These are phyloP conservation scores for Chlorodrepanis virens DNA, from an alignment of 2,113 vertebrate genomes.

Conservation along the genomic window DNA sequence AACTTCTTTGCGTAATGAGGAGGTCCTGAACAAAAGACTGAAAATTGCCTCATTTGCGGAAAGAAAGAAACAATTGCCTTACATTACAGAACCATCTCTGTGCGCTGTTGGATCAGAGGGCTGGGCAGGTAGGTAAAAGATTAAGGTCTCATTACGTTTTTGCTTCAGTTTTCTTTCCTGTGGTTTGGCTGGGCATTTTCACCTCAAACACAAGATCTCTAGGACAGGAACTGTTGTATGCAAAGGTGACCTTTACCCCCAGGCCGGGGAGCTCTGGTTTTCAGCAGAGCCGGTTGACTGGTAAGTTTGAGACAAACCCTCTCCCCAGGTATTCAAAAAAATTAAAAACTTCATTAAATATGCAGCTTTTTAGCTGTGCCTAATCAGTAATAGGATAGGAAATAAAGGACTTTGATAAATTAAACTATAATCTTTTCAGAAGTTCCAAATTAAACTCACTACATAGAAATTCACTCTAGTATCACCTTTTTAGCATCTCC, in stretches of 20 bases:
- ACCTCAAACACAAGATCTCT: not conserved
- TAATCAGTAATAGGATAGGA: not conserved
- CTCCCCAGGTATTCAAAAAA: not conserved
- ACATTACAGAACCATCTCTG: not conserved
- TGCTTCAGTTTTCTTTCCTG: not conserved
- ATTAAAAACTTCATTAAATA: not conserved
- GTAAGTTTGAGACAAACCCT: not conserved
- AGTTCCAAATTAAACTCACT: not conserved
- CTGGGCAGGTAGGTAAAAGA: not conserved
- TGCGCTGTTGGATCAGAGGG: not conserved
- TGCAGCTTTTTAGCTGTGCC: not conserved
- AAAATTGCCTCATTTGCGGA: not conserved
- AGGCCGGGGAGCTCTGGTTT: not conserved
- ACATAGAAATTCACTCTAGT: not conserved
- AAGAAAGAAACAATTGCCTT: not conserved
- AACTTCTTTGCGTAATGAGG: not conserved
- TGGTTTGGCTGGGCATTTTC: not conserved
- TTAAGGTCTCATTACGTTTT: not conserved
- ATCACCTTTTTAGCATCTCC: not conserved
- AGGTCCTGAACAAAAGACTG: not conserved
- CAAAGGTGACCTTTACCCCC: not conserved
- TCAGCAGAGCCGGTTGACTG: not conserved
- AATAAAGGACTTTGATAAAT: not conserved
- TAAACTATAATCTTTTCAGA: not conserved
- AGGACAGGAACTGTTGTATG: not conserved